Evolutionary conservation across 2,113 vertebrate species (phyloP).

Genomic region (Arenaria interpres): DNA sequence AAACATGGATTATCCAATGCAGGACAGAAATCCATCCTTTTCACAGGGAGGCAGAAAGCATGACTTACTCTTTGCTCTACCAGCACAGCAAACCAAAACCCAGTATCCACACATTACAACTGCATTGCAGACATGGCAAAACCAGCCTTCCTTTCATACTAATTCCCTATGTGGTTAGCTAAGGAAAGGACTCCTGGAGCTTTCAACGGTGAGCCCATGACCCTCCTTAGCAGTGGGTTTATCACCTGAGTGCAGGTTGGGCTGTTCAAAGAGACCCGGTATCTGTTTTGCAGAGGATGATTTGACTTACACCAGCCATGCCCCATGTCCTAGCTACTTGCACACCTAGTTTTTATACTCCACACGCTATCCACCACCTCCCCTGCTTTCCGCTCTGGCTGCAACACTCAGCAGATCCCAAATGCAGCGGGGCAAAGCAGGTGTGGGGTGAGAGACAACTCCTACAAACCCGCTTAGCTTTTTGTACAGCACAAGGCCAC

Average conservation of each 20-base stretch:
- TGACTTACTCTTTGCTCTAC: not conserved
- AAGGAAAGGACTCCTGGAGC: not conserved
- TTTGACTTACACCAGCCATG: not conserved
- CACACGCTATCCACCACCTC: fast-evolving
- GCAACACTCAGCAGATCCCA: not conserved
- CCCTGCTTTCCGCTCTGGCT: not conserved
- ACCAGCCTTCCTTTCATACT: not conserved
- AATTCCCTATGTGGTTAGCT: not conserved
- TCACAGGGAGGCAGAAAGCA: not conserved
- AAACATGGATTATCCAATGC: not conserved
- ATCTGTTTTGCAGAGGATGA: not conserved
- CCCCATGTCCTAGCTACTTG: not conserved
- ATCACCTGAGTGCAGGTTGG: fast-evolving
- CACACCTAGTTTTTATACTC: not conserved
- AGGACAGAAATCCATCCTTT: not conserved
- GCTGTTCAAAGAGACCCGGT: not conserved
- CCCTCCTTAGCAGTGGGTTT: not conserved
- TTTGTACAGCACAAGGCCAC: not conserved
- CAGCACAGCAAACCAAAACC: not conserved
- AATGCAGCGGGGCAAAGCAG: fast-evolving
- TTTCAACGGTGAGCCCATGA: not conserved
- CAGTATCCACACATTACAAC: not conserved
- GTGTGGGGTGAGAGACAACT: not conserved
- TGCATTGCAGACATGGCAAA: not conserved
- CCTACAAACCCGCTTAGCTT: not conserved